Evolutionary conservation across 2,797 vertebrate species (phyloP).

Genomic region (Anomalospiza imberbis): DNA sequence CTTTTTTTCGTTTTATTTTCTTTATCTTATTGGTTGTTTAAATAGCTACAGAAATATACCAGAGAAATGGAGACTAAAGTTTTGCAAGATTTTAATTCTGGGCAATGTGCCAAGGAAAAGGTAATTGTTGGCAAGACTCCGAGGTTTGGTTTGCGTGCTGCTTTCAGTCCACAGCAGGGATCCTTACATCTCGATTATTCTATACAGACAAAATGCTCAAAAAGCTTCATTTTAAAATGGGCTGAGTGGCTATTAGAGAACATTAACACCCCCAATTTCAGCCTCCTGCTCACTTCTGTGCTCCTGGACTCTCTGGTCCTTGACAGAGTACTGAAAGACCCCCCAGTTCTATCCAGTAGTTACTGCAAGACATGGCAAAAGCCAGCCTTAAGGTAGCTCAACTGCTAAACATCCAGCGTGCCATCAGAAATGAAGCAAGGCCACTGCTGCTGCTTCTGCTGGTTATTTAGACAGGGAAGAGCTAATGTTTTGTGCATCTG

Average conservation of each 20-base stretch:
- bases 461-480: not conserved
- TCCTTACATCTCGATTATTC: not conserved
- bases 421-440: not conserved
- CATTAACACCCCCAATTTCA: not conserved
- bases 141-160: not conserved
- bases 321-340: not conserved
- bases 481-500: not conserved
- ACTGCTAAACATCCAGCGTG: not conserved
- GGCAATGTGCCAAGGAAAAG: not conserved
- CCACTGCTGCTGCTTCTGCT: not conserved
- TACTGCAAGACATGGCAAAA: not conserved
- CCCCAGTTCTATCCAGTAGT: not conserved
- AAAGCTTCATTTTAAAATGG: not conserved
- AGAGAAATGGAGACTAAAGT: not conserved
- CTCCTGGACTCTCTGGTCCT: not conserved
- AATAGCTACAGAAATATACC: not conserved
- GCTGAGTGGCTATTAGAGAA: not conserved
- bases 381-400: not conserved
- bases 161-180: not conserved
- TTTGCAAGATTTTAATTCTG: not conserved
- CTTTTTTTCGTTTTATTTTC: too few relatives aligned
- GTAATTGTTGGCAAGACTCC: slow-evolving; percentile 4
- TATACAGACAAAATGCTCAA: not conserved
- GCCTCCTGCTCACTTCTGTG: not conserved
- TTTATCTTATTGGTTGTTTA: not conserved